Evolutionary conservation across 2,113 vertebrate genomes (phyloP).

Genomic region (Apodemus speciosus): DNA sequence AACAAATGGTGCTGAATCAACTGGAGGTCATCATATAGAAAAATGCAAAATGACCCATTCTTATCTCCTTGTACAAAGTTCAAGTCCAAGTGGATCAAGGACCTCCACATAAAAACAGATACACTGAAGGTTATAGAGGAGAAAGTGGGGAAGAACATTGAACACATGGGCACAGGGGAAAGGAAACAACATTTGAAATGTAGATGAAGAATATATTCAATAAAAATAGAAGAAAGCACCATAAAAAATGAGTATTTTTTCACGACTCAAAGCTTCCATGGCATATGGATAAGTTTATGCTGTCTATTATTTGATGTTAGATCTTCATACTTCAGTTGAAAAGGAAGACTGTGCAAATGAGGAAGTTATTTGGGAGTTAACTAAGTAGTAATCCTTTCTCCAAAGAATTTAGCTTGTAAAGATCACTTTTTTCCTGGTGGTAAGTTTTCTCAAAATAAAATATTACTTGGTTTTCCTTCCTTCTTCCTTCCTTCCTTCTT

Average conservation of each 20-base stretch:
- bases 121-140: too few relatives aligned
- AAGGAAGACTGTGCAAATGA: slow-evolving; percentile 82
- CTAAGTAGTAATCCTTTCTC: slow-evolving; percentile 72
- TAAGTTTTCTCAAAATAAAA: slow-evolving; percentile 20
- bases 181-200: too few relatives aligned
- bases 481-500: background rate
- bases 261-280: slow-evolving; percentile 82
- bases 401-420: slow-evolving; percentile 13
- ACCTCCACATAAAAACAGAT: too few relatives aligned
- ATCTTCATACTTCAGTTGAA: slow-evolving; percentile 83
- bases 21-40: too few relatives aligned
- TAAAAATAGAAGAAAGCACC: too few relatives aligned
- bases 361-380: slow-evolving; percentile 77
- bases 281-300: slow-evolving; percentile 84
- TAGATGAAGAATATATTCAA: too few relatives aligned
- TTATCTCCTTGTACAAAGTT: too few relatives aligned
- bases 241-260: slow-evolving; percentile 77
- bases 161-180: too few relatives aligned
- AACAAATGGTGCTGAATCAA: too few relatives aligned
- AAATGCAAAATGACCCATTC: too few relatives aligned
- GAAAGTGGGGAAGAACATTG: too few relatives aligned
- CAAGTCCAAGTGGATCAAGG: too few relatives aligned
- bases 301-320: slow-evolving; percentile 90
- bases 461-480: background rate
- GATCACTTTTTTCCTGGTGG: background rate